Base-by-base conservation (phyloP, 2,113 vertebrate species). In the Hystrix brachyura region DNA sequence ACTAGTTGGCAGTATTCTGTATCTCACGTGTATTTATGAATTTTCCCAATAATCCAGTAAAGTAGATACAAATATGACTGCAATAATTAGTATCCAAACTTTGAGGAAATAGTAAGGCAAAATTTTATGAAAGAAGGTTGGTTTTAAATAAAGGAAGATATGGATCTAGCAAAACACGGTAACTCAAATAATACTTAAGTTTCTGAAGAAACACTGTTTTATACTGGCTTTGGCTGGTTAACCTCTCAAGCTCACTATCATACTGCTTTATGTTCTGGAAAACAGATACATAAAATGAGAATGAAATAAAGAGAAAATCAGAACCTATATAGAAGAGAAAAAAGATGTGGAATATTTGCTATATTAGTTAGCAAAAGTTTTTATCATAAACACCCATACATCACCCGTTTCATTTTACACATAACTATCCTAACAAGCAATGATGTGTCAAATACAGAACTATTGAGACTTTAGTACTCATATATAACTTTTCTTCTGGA, bases 171-270 rank as follows among this genome's bases (percentile, higher is more conserved):
- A 79, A 29, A 95, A 93, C n/a, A 90, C 0, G 78, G 11, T 60
- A 74, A 84, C 38, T 71, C 11, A 71, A 21, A 83, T 48, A 23
- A 23, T 94, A 57, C 57, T 69, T 17, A 80, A 74, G 43, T 94
- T 90, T 95, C 85, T 94, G 4, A 94, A 95, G 34, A 95, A 91
- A 60, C 18, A 92, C 65, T 25, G 65, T 71, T 9, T 90, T 71
- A 62, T 18, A 29, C 25, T 91, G 18, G 3, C 67, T 87, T 92
- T 89, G 8, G 21, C n/a, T 94, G 38, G 32, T 87, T 92, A 94
- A 88, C 88, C 23, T 94, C 74, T 93, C 8, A 65, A 90, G 12
- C 60, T 60, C 6, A 64, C 46, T 80, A 72, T 48, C 80, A 59
- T 93, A 81, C 15, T 87, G 10, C 65, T 74, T 72, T 23, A 71